Evolutionary conservation across 1,140 invertebrate genomes (phyloP).

Genomic region (Bombus cullumanus): DNA sequence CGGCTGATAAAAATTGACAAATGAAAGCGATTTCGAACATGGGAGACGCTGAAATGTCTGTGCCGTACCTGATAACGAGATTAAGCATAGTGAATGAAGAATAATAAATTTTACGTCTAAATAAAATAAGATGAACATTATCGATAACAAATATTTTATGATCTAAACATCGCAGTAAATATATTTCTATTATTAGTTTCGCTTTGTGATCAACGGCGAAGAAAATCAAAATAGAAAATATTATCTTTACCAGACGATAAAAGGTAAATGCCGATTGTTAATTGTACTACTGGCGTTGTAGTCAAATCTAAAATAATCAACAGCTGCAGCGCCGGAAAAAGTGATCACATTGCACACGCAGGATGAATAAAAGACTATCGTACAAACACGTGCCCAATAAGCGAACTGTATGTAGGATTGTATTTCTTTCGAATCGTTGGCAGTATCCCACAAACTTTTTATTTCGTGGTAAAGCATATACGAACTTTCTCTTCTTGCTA

Average conservation of each 20-base stretch:
- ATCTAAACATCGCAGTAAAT: neutral
- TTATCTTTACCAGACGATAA: conserved; percentile 49
- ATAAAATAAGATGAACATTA: neutral
- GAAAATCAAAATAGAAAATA: neutral
- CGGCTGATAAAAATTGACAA: conserved; percentile 22
- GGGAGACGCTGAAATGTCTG: conserved; percentile 35
- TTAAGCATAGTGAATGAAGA: neutral
- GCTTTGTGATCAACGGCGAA: no score
- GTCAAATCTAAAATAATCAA: neutral
- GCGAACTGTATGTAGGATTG: conserved; percentile 38
- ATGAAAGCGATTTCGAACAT: conserved; percentile 50
- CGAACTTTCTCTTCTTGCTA: conserved; percentile 6
- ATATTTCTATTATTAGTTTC: neutral
- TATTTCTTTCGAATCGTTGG: conserved; percentile 25
- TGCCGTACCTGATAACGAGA: conserved; percentile 46
- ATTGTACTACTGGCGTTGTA: neutral
- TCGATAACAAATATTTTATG: neutral
- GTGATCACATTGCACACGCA: conserved; percentile 15
- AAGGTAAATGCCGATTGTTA: conserved; percentile 40
- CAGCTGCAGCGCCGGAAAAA: conserved; percentile 4
- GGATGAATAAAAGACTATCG: conserved; percentile 18
- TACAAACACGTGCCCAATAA: conserved; percentile 19
- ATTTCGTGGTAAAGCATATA: conserved; percentile 30
- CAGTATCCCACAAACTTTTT: conserved; percentile 40
- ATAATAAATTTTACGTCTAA: neutral